A percentile compares a stretch with the other conserved stretches of the same genome.
Evolutionary conservation across 2,888 invertebrate species (phyloP).

Genomic region (Neoaliturus tenellus): DNA sequence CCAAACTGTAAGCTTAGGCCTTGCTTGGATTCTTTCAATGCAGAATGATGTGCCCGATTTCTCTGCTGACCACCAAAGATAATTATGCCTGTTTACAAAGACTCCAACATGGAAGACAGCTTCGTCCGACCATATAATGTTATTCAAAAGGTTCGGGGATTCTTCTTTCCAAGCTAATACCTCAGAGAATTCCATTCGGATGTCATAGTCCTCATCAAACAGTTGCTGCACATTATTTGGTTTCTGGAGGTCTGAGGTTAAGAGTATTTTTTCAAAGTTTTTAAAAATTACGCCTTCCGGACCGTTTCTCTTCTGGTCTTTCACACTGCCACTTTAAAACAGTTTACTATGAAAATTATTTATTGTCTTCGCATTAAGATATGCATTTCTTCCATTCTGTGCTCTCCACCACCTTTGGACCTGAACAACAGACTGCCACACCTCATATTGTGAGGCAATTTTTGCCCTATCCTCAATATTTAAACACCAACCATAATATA

Average conservation of each 20-base stretch:
- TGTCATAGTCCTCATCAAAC: slow-evolving; percentile 24
- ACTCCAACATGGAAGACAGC: slow-evolving; percentile 26
- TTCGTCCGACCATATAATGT: slow-evolving; percentile 37
- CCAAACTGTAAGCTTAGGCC: slow-evolving; percentile 37
- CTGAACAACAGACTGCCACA: slow-evolving; percentile 28
- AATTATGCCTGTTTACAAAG: slow-evolving; percentile 3
- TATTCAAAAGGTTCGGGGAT: slow-evolving; percentile 1
- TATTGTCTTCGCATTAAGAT: background rate
- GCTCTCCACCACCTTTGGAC: slow-evolving; percentile 47
- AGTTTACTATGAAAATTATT: background rate
- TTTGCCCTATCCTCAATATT: background rate
- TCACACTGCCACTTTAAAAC: slow-evolving; percentile 29
- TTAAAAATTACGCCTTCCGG: slow-evolving; percentile 35
- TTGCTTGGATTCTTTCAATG: slow-evolving; percentile 25
- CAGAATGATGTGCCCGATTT: slow-evolving; percentile 5
- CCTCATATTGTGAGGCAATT: slow-evolving; percentile 38
- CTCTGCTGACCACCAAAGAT: slow-evolving; percentile 17
- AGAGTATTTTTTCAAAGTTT: no score
- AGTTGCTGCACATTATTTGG: background rate
- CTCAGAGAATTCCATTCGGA: slow-evolving; percentile 29
- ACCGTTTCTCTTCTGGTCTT: slow-evolving; percentile 8
- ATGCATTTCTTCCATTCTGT: slow-evolving; percentile 12
- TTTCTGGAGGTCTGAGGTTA: no score
- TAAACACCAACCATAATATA: background rate
- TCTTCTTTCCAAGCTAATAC: slow-evolving; percentile 47